phyloP scores from a whole-genome alignment of 1,140 invertebrate species.

The Drosophila watanabei region DNA sequence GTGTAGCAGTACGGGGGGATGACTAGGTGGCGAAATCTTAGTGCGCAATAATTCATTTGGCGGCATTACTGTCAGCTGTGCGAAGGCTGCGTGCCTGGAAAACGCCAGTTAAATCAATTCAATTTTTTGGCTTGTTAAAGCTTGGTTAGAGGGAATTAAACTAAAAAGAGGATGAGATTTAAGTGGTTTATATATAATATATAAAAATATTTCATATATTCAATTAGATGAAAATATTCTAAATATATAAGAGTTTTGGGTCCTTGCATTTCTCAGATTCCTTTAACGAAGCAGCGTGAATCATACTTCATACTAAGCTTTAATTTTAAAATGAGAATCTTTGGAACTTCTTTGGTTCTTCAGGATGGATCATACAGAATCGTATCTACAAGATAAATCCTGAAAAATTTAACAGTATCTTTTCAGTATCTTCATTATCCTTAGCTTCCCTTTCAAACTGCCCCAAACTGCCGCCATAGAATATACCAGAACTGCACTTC shows the following conservation, averaged over 20 bases:
- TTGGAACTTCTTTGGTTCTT: too few relatives aligned
- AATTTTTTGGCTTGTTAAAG: conserved; percentile 27
- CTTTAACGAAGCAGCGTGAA: background rate
- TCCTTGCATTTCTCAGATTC: background rate
- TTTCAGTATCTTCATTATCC: background rate
- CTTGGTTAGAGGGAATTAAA: background rate
- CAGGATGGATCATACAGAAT: too few relatives aligned
- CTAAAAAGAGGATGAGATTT: background rate
- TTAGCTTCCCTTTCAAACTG: background rate
- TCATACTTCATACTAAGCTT: background rate
- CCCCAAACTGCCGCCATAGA: background rate
- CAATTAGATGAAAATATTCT: background rate
- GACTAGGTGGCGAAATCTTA: conserved; percentile 45
- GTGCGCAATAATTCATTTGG: conserved; percentile 74
- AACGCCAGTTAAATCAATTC: conserved; percentile 53
- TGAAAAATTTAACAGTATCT: background rate
- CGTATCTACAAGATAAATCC: background rate
- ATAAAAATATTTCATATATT: background rate
- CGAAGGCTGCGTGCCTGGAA: conserved; percentile 42
- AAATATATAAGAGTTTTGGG: too few relatives aligned
- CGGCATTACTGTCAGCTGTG: conserved; percentile 44
- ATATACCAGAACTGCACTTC: background rate
- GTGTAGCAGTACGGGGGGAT: conserved; percentile 27
- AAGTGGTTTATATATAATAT: background rate
- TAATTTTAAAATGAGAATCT: background rate